phyloP scores from a whole-genome alignment of 2,113 vertebrate species.

The Myrmophylax atrothorax region DNA sequence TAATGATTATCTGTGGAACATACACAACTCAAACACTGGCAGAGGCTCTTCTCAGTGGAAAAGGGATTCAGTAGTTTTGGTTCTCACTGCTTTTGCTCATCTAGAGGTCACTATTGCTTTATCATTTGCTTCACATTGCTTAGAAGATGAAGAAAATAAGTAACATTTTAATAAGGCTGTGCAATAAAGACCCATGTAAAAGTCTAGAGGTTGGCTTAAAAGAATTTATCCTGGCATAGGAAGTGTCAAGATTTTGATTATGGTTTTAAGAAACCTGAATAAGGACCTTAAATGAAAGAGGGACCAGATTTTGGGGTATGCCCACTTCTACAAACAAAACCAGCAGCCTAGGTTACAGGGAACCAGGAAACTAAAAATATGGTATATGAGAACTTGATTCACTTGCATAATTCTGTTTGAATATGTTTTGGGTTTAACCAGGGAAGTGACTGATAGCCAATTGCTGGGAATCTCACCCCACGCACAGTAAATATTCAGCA shows the following conservation, averaged over 20 bases:
- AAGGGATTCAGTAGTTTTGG: not conserved
- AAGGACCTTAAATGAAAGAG: not conserved
- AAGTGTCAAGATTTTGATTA: not conserved
- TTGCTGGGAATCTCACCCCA: not conserved
- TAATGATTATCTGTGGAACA: not conserved
- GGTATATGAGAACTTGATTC: not conserved
- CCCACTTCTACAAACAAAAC: not conserved
- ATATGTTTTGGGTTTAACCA: not conserved
- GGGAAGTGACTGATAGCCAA: not conserved
- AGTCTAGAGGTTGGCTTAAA: not conserved
- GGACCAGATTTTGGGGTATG: not conserved
- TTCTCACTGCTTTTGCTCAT: not conserved
- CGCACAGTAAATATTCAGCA: not conserved
- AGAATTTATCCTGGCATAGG: not conserved
- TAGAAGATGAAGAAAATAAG: not conserved
- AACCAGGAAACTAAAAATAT: not conserved
- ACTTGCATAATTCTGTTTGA: not conserved
- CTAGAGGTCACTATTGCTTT: not conserved
- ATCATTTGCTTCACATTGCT: not conserved
- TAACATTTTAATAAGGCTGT: not conserved
- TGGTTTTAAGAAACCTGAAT: not conserved
- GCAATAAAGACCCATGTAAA: not conserved
- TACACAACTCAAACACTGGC: not conserved
- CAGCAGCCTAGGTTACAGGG: not conserved
- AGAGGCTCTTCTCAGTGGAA: not conserved